phyloP scores from a whole-genome alignment of 1,140 invertebrate species.

The Diachasmimorpha longicaudata region DNA sequence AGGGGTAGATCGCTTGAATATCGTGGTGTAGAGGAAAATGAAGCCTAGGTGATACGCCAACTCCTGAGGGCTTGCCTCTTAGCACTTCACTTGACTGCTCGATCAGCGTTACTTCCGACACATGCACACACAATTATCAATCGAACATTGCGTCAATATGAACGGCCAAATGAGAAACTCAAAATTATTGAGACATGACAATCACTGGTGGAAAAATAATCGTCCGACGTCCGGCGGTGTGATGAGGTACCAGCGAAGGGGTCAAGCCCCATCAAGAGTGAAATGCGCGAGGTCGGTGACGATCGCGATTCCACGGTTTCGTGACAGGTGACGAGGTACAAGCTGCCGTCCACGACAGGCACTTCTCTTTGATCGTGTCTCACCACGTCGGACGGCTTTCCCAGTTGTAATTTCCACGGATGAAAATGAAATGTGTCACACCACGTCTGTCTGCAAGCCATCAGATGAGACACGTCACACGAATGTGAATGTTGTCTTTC shows the following conservation, averaged over 20 bases:
- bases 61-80: not conserved
- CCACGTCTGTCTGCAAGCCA: not conserved
- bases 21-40: not conserved
- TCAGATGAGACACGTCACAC: not conserved
- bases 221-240: too few species aligned
- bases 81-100: slow-evolving; percentile 6
- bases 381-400: not conserved
- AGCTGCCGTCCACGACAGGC: not conserved
- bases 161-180: not conserved
- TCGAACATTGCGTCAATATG: too few species aligned
- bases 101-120: not conserved
- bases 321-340: not conserved
- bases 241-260: not conserved
- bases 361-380: not conserved
- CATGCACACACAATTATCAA: not conserved
- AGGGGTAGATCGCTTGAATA: not conserved
- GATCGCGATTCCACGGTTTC: not conserved
- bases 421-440: not conserved
- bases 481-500: not conserved
- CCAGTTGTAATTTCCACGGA: not conserved
- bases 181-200: not conserved
- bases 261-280: not conserved
- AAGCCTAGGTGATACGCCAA: slow-evolving; percentile 9
- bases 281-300: not conserved
- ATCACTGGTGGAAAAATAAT: not conserved